Conservation (phyloP, 2,113 vertebrate genomes). For the Cnemophilus loriae region DNA sequence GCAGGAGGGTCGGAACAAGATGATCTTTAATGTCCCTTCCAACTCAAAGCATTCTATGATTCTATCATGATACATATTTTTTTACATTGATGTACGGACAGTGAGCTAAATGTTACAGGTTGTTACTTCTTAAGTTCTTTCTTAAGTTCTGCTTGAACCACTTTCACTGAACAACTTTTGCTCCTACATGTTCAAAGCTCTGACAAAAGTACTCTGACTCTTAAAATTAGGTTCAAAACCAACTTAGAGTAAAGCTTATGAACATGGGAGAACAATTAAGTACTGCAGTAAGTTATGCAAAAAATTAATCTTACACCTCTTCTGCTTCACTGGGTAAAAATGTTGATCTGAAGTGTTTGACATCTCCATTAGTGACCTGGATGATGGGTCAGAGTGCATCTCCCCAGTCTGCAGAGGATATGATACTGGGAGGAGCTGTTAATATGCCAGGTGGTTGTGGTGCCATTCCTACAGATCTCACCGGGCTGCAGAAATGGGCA, state of each 20-base stretch:
- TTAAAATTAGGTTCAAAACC: background rate
- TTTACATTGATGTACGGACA: background rate
- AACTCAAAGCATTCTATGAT: background rate
- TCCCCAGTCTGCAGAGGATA: background rate
- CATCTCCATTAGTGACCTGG: background rate
- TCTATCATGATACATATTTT: fast-evolving
- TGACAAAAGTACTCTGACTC: background rate
- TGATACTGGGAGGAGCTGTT: background rate
- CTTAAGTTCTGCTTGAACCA: background rate
- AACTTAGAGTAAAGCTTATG: background rate
- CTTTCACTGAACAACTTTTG: background rate
- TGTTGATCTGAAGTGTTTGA: background rate
- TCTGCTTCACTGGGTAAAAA: background rate
- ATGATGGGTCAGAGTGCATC: background rate
- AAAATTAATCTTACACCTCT: background rate
- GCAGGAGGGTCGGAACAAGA: background rate
- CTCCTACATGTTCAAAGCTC: background rate
- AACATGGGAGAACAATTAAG: background rate
- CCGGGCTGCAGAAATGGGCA: background rate
- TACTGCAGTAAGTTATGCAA: background rate
- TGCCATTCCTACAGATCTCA: background rate
- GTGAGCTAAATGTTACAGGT: background rate
- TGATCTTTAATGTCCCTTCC: background rate
- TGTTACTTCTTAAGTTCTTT: background rate
- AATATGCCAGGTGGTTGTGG: background rate